phyloP scores from a whole-genome alignment of 2,797 vertebrate genomes.

The Gambusia yucatana region DNA sequence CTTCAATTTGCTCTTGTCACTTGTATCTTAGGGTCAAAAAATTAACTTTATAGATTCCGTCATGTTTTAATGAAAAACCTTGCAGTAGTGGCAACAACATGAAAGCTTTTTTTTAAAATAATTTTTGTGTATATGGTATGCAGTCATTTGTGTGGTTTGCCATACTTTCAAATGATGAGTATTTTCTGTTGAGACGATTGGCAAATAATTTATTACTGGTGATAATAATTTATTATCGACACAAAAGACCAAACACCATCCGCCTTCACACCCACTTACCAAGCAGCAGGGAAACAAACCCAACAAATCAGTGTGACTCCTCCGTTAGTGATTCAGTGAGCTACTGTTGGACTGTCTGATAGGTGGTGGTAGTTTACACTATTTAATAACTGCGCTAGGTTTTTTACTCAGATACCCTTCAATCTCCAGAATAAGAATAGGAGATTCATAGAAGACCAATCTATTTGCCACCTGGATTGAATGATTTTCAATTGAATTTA shows the following conservation, averaged over 20 bases:
- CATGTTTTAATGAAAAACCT: not conserved
- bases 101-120: not conserved
- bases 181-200: not conserved
- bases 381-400: not conserved
- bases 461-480: not conserved
- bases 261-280: not conserved
- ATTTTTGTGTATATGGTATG: not conserved
- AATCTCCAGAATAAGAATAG: too few relatives aligned
- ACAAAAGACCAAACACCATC: not conserved
- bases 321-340: not conserved
- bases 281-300: not conserved
- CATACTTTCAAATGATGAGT: not conserved
- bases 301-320: not conserved
- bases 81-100: not conserved
- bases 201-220: not conserved
- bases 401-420: too few relatives aligned
- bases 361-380: not conserved
- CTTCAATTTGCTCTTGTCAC: constrained; percentile 45
- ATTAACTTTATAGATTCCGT: constrained; percentile 29
- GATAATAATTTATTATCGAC: too few relatives aligned
- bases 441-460: not conserved
- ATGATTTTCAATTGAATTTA: not conserved
- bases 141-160: not conserved
- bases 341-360: not conserved
- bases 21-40: constrained; percentile 47